These are phyloP conservation scores for Avahi laniger DNA, from an alignment of 2,797 vertebrate genomes.

Conservation along the genomic window DNA sequence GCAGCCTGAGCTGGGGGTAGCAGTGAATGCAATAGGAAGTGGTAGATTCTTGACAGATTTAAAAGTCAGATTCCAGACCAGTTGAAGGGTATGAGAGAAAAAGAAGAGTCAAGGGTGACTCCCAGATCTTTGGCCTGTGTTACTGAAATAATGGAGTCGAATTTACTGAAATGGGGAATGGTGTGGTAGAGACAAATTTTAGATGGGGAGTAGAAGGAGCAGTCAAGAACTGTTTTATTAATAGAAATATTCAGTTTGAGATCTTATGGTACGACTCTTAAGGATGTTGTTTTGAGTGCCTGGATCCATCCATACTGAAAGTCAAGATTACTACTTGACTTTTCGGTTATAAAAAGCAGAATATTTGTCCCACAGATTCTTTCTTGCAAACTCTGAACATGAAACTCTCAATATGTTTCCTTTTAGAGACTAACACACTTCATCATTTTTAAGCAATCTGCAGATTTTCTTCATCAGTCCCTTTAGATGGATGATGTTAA, in stretches of 20 bases:
- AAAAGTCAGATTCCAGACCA: background rate
- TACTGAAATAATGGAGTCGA: background rate
- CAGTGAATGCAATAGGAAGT: background rate
- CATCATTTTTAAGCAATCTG: background rate
- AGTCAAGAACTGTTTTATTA: background rate
- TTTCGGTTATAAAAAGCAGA: background rate
- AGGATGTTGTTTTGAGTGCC: background rate
- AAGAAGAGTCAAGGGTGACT: background rate
- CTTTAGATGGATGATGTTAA: background rate
- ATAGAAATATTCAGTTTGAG: background rate
- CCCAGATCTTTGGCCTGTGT: background rate
- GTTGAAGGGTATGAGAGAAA: background rate
- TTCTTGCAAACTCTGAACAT: background rate
- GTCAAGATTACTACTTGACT: background rate
- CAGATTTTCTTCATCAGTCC: background rate
- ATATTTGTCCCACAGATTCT: background rate
- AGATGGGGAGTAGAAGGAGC: background rate
- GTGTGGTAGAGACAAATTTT: background rate
- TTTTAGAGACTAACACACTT: background rate
- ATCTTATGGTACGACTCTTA: background rate
- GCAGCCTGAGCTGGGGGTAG: background rate
- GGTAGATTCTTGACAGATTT: background rate
- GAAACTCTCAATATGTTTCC: background rate
- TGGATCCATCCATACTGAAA: background rate
- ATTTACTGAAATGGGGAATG: background rate